Percentiles rank a stretch among this genome's conserved stretches.
These are phyloP conservation scores for Ridgeia piscesae DNA, from an alignment of 1,140 invertebrate species.

Conservation along the genomic window DNA sequence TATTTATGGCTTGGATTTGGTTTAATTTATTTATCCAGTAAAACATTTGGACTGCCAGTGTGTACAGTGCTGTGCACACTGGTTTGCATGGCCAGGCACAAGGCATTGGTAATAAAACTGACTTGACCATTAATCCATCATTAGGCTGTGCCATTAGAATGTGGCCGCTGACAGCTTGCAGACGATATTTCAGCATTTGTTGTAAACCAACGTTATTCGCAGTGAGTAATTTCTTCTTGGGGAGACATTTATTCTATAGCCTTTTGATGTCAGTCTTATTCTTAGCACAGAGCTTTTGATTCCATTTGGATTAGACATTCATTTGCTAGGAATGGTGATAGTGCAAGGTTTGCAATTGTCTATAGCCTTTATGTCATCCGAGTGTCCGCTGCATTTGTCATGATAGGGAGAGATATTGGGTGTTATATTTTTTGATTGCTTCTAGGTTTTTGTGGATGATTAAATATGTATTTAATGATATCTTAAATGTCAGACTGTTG, in stretches of 20 bases:
- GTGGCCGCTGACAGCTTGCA: background rate
- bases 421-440: background rate
- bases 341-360: background rate
- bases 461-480: background rate
- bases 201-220: background rate
- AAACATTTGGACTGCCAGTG: background rate
- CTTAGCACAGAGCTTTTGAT: background rate
- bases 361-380: background rate
- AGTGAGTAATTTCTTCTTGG: background rate
- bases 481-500: background rate
- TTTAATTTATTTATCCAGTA: background rate
- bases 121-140: background rate
- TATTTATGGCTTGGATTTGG: background rate
- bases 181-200: background rate
- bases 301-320: background rate
- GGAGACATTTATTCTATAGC: background rate
- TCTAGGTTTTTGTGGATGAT: background rate
- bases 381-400: background rate
- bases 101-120: background rate
- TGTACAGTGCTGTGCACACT: background rate
- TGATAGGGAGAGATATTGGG: background rate
- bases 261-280: background rate
- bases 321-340: background rate
- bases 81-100: background rate
- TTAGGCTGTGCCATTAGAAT: background rate